Evolutionary conservation across 30 jellyfish, hydroid and myxozoan species (phyloP), one percentile per base, ranked within the genome.

Genomic region (Pelagia noctiluca): DNA sequence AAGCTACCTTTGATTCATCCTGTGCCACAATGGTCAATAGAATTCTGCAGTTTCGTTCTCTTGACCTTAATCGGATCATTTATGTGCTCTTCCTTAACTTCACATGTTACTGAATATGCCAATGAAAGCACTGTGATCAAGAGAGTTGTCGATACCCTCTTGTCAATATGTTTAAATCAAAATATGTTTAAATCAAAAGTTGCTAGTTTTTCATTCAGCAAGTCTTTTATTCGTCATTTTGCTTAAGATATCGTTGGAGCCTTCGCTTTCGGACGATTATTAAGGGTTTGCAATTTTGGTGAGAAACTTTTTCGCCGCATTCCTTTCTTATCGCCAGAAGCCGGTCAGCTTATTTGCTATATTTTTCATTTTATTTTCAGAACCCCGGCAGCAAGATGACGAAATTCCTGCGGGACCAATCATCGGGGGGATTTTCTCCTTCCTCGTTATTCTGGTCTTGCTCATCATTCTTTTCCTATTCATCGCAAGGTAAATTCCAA

Each of bases 351-450:
- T 57, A 7, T 8, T 66, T 66, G 7, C 24, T 13, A 8, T 66
- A 34, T 66, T 70, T 33, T 3, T 8, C n/a, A n/a, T n/a, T n/a
- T n/a, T n/a, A n/a, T n/a, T 37, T 42, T 13, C 33, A 80, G 91
- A 4, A 49, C 82, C 75, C 30, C 84, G 77, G 1, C 36, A 42
- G n/a, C 78, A 83, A 0, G 86, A 88, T 26, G 86, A 76, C 61
- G 96, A 77, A 54, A 47, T 71, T 3, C 63, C 91, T 8, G 80
- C 92, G 37, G 92, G 92, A 7, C 96, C 97, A 16, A 84, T 93
- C 24, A 85, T 86, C 35, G 98, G 97, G 0, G 97, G 97, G 30
- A 89, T 93, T 2, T 87, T 93, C 60, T 65, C 97, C 10, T 85
- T 88, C 31, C 96, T 93, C 26, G 87, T 88, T 63, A 71, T 93